These are phyloP conservation scores for Eutolmus rufibarbis DNA, from an alignment of 2,888 invertebrate genomes.

Conservation along the genomic window DNA sequence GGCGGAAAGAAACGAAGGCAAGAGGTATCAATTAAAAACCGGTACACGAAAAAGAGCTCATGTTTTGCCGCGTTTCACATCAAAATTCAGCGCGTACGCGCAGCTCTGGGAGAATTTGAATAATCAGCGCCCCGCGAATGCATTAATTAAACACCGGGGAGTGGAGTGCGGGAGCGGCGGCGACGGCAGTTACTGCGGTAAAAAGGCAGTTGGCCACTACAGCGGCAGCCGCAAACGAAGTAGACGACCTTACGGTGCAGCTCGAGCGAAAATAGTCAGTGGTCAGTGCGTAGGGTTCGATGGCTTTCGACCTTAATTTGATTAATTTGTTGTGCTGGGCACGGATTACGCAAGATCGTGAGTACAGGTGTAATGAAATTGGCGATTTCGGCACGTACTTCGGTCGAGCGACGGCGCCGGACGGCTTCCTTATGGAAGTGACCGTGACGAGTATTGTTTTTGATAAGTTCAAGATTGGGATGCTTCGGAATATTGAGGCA, in stretches of 20 bases:
- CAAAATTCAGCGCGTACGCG: not conserved
- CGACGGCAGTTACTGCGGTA: not conserved
- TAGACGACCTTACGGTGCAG: not conserved
- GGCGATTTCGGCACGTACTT: not conserved
- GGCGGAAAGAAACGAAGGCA: not conserved
- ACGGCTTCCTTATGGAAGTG: not conserved
- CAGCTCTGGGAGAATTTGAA: not conserved
- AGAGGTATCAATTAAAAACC: not conserved
- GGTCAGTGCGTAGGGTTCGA: not conserved
- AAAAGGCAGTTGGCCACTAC: not conserved
- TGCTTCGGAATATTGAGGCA: not conserved
- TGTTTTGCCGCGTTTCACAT: not conserved
- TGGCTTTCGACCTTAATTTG: constrained; percentile 16
- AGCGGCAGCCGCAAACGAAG: not conserved
- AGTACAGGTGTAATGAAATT: not conserved
- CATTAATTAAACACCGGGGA: not conserved
- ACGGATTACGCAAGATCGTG: not conserved
- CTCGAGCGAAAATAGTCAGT: not conserved
- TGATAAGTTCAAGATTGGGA: not conserved
- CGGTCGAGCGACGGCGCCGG: not conserved
- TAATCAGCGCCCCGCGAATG: constrained; percentile 1
- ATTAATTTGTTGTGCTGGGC: not conserved
- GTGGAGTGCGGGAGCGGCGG: not conserved
- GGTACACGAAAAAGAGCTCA: not conserved
- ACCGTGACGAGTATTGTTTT: not conserved